phyloP scores from a whole-genome alignment of 2,113 vertebrate species.

The Aplodontia rufa region DNA sequence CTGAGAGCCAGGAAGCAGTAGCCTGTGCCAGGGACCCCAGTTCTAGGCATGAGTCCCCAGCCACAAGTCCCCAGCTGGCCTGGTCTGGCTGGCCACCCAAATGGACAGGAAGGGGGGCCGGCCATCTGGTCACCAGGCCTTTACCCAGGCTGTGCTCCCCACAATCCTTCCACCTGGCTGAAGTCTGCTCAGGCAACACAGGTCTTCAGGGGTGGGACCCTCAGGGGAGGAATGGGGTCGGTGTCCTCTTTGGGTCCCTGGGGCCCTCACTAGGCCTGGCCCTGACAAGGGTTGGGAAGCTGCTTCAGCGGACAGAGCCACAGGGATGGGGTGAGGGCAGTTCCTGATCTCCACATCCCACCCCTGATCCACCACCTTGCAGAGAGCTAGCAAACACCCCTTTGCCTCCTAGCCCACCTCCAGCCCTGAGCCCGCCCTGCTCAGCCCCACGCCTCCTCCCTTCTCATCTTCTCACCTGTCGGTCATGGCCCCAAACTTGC shows the following conservation, averaged over 20 bases:
- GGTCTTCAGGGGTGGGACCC: not conserved
- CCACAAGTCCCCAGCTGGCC: accelerated
- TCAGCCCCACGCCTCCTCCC: not conserved
- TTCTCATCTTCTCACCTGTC: slow-evolving; percentile 33
- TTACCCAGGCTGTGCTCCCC: not conserved
- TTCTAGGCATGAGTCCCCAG: not conserved
- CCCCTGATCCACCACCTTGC: accelerated
- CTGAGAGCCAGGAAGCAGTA: not conserved
- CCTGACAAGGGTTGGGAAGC: not conserved
- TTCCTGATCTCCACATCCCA: not conserved
- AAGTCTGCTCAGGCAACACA: not conserved
- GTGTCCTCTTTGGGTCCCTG: not conserved
- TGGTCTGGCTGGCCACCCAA: not conserved
- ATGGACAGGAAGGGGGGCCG: no score
- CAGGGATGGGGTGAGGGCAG: no score
- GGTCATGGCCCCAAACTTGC: slow-evolving; percentile 57
- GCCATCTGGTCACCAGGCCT: not conserved
- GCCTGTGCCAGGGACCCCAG: not conserved
- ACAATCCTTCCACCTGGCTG: not conserved
- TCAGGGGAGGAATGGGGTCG: not conserved
- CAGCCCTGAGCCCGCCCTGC: not conserved
- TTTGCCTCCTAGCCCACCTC: not conserved
- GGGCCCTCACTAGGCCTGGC: not conserved
- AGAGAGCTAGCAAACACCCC: not conserved
- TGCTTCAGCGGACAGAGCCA: not conserved